Conservation (phyloP, 2,113 vertebrate genomes). For the Sphaerodactylus townsendi region DNA sequence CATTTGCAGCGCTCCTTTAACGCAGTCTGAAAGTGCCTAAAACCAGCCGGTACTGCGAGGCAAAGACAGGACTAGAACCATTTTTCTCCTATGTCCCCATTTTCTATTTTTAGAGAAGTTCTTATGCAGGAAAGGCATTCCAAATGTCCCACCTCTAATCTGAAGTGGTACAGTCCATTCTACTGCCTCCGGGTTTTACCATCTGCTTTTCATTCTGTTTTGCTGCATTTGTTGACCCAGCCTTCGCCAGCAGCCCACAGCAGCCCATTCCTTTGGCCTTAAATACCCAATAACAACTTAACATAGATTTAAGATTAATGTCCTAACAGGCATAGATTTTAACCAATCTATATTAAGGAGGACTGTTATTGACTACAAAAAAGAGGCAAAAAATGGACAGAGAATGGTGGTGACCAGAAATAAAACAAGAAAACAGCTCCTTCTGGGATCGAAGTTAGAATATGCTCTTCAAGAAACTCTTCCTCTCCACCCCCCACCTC, state of each 20-base stretch:
- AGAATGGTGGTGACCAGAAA: slow-evolving; percentile 35
- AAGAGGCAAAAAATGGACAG: slow-evolving; percentile 30
- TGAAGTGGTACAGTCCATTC: no score
- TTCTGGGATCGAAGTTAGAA: slow-evolving; percentile 37
- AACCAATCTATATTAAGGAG: slow-evolving; percentile 20
- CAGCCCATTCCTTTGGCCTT: not conserved
- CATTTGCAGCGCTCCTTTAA: no score
- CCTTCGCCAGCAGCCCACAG: not conserved
- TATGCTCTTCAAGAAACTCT: slow-evolving; percentile 26
- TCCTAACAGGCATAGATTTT: not conserved
- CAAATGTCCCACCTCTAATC: no score
- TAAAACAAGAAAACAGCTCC: not conserved
- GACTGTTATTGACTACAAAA: not conserved
- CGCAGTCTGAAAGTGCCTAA: no score
- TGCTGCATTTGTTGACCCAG: not conserved
- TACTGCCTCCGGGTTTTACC: no score
- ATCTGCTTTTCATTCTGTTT: not conserved
- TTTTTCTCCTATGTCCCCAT: no score
- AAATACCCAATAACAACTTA: not conserved
- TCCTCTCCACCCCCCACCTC: not conserved
- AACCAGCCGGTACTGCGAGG: no score
- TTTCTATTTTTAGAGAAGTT: no score
- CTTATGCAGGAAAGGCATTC: no score
- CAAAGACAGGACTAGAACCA: no score
- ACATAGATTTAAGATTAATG: not conserved